Evolutionary conservation across 2,113 vertebrate genomes (phyloP), one percentile per base, ranked within the genome.

Genomic region (Eublepharis macularius): DNA sequence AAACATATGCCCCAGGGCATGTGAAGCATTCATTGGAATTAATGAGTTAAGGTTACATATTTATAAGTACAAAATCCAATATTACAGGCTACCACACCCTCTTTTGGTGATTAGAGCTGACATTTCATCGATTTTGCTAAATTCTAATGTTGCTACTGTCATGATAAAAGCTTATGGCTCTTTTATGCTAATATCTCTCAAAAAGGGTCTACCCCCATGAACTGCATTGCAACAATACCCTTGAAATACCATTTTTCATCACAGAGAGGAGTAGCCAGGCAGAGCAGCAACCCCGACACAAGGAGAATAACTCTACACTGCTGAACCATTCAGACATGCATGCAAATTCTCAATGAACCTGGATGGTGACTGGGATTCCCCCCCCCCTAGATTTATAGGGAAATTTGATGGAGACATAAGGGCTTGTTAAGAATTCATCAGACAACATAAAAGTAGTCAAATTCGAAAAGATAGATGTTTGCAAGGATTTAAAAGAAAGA

Each of bases 161-260:
- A 0, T 29, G 13, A 26, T 29, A 36, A 36, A 54, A 51, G 29
- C 17, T 16, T 19, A 49, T 26, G 63, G 19, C 6, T 3, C 11
- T 45, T 32, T 19, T 6, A 34, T 0, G 0, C 66, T 4, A 36
- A 0, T 1, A 19, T 49, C 9, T 51, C 47, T 57, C 8, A 17
- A 36, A 66, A 51, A 6, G 14, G 13, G 10, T 17, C 32, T 9
- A 0, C 10, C 16, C 14, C 9, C 43, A 3, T 3, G n/a, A n/a
- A n/a, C 1, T 29, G 12, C 10, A n/a, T 17, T 0, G 0, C 4
- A n/a, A 34, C 19, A 1, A 14, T 0, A n/a, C 1, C 19, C 32
- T 39, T 4, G 2, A n/a, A 49, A 21, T 17, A 2, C 17, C 66
- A 69, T 36, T 34, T 69, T 34, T 34, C n/a, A 69, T 69, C 66